Evolutionary conservation across 53 echinoderm and acorn worm genomes (phyloP).

Genomic region (Antedon mediterranea): DNA sequence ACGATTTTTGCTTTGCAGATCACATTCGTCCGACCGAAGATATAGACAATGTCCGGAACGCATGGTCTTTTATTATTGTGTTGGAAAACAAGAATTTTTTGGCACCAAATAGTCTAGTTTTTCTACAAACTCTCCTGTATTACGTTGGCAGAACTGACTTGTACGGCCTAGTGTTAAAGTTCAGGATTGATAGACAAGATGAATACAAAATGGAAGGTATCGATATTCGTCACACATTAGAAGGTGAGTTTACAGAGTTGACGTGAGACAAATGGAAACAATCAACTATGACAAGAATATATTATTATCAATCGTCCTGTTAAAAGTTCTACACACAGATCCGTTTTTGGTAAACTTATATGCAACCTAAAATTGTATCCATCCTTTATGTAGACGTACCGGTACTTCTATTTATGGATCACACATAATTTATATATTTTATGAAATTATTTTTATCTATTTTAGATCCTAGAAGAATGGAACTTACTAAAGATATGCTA

Average conservation of each 20-base stretch:
- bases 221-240: slow-evolving; percentile 33
- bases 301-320: too few relatives aligned
- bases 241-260: slow-evolving; percentile 37
- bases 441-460: too few relatives aligned
- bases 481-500: slow-evolving; percentile 42
- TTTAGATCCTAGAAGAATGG: slow-evolving; percentile 5
- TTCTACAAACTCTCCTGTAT: slow-evolving; percentile 69
- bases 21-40: slow-evolving; percentile 51
- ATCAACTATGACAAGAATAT: too few relatives aligned
- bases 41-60: slow-evolving; percentile 37
- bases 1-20: slow-evolving; percentile 22
- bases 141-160: slow-evolving; percentile 73
- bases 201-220: slow-evolving; percentile 42
- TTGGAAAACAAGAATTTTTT: slow-evolving; percentile 55
- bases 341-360: background rate
- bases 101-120: slow-evolving; percentile 74
- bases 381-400: too few relatives aligned
- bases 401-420: too few relatives aligned
- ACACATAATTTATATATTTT: too few relatives aligned
- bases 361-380: background rate
- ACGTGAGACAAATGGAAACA: background rate
- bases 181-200: slow-evolving; percentile 40
- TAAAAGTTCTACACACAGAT: too few relatives aligned
- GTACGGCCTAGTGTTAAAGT: slow-evolving; percentile 59
- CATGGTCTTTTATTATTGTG: slow-evolving; percentile 31